A percentile compares a stretch with the other conserved stretches of the same genome.
phyloP scores from a whole-genome alignment of 2,797 vertebrate genomes.

The Onychomys arenicola region DNA sequence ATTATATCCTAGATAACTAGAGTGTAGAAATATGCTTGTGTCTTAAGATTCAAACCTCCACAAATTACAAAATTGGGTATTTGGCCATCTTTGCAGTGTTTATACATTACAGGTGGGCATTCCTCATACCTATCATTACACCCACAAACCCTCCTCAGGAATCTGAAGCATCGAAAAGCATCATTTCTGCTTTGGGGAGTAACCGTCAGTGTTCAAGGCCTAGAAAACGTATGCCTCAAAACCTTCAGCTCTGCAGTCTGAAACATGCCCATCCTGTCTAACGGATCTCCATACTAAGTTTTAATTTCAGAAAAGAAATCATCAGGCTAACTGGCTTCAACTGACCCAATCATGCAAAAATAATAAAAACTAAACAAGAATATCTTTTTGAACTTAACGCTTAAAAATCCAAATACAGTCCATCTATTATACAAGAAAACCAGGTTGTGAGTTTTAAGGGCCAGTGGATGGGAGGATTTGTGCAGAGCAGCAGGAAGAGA shows the following conservation, averaged over 20 bases:
- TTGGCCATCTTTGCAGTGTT: not conserved
- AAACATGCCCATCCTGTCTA: not conserved
- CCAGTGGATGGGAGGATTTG: not conserved
- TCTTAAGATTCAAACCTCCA: not conserved
- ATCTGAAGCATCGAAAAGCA: not conserved
- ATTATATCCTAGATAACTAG: not conserved
- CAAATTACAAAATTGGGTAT: not conserved
- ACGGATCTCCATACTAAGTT: not conserved
- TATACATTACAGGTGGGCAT: not conserved
- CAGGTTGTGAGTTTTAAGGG: not conserved
- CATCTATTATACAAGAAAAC: slow-evolving; percentile 30
- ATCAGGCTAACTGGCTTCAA: not conserved
- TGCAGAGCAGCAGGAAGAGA: not conserved
- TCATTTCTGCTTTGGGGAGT: not conserved
- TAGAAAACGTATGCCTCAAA: slow-evolving; percentile 12
- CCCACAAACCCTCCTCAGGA: not conserved
- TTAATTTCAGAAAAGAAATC: slow-evolving; percentile 34
- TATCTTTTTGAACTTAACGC: not conserved
- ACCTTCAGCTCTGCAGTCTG: not conserved
- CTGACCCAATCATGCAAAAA: not conserved
- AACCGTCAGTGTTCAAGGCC: slow-evolving; percentile 7
- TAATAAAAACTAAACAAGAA: slow-evolving; percentile 6
- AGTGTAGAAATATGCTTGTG: not conserved
- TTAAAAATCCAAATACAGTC: not conserved
- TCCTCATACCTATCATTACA: not conserved